Base-by-base conservation (phyloP, 2,888 invertebrate species). In the Leptogaster cylindrica region DNA sequence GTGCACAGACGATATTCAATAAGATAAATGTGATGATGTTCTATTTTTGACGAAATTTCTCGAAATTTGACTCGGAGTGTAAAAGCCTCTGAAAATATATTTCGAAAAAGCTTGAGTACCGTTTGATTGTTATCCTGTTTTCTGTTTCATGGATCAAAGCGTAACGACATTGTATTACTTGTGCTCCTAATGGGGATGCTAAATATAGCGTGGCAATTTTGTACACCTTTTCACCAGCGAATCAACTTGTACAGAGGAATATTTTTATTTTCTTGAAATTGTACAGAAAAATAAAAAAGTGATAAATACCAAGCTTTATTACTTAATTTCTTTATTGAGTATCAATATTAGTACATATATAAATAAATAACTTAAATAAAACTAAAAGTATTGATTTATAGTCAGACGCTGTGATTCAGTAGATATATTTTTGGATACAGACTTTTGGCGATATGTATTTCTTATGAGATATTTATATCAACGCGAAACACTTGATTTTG, bases 21-120 rank as follows among this genome's bases (percentile, higher is more conserved):
- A 25, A 61, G 39, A 44, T 44, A 31, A 61, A 61, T 48, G 33
- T 23, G 48, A 48, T 20, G 48, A 48, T 48, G 48, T 31, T 64
- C 64, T 64, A 64, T 64, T 64, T 64, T 48, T 64, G 64, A 48
- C n/a, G n/a, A 64, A 64, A 12, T 36, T 64, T 64, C 48, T 64
- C 31, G 48, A 64, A 64, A 64, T 48, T 64, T 64, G 46, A 61
- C 61, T 61, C 44, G 61, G 44, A 61, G 55, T 55, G 55, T 39
- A 36, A 55, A 55, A 55, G 52, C 55, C 55, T 12, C 12, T 23
- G 12, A 55, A 23, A 55, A 55, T 55, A 36, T 55, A 3, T 36
- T 18, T 39, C 12, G 12, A 55, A 55, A 55, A 23, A 25, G 20
- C 25, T 55, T 55, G 33, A 18, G 55, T 55, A 55, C 31, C 23